Base-by-base conservation (phyloP, 2,113 vertebrate species). In the Melanotaenia duboulayi region DNA sequence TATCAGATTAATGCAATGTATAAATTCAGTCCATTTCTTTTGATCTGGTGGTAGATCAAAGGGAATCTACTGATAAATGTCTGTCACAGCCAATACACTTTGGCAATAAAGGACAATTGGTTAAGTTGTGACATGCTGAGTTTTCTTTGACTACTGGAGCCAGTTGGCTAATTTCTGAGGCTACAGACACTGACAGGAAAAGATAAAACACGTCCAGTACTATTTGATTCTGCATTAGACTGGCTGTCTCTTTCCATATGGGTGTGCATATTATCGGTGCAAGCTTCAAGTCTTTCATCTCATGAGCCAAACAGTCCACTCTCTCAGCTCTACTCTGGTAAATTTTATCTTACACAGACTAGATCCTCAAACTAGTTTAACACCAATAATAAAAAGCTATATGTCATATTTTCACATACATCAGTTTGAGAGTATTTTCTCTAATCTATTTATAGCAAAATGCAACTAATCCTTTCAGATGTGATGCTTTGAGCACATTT, bases 201-300 rank as follows among this genome's bases (percentile, higher is more conserved):
- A 54, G 20, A 66, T 50, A 42, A 57, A 58, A 56, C 52, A 35
- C 51, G 60, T 51, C 56, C 13, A 48, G 23, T 58, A 39, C 37
- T 65, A 39, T 81, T 68, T 65, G 51, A 77, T 63, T 54, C 23
- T 24, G 65, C 40, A 40, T 46, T 56, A 76, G 24, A 74, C 52
- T 22, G 58, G 7, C 54, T 74, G 65, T 74, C 80, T 67, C 46
- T n/a, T 64, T 71, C 61, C 14, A 65, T 56, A 56, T 42, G 37
- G 23, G 13, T 69, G 14, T 62, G 46, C 25, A 46, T 25, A 32
- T 69, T 75, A 58, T 77, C 37, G n/a, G 57, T 32, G 62, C 11
- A 2, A 56, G 24, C 55, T 10, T 63, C 24, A 20, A 46, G 62
- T 64, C 3, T 51, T 68, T 77, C 0, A 79, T 79, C 62, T 74